These are phyloP conservation scores for Schizotus pectinicornis DNA, from an alignment of 2,888 invertebrate genomes.

Conservation along the genomic window DNA sequence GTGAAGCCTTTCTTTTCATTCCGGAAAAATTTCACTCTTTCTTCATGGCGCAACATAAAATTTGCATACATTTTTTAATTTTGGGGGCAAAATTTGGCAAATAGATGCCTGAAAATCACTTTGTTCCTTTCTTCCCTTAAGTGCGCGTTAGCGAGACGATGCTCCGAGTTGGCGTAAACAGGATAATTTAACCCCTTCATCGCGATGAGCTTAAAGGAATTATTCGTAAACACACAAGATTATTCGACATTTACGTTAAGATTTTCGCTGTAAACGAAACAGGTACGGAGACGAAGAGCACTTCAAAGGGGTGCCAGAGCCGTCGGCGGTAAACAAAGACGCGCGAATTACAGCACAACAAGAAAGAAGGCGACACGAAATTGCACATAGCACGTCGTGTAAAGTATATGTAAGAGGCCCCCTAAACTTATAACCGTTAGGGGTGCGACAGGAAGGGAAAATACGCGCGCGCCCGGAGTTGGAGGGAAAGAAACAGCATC, in stretches of 20 bases:
- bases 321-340: constrained; percentile 33
- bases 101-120: no score
- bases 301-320: constrained; percentile 37
- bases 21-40: no score
- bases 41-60: no score
- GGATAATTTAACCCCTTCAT: constrained; percentile 20
- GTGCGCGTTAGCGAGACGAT: not conserved
- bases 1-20: no score
- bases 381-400: constrained; percentile 35
- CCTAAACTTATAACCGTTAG: constrained; percentile 42
- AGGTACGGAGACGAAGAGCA: constrained; percentile 41
- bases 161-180: constrained; percentile 2
- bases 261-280: constrained; percentile 37
- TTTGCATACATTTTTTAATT: no score
- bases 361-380: constrained; percentile 39
- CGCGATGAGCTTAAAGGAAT: constrained; percentile 32
- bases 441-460: constrained; percentile 41
- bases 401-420: constrained; percentile 35
- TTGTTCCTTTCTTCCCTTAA: not conserved
- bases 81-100: no score
- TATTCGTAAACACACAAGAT: constrained; percentile 43
- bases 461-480: constrained; percentile 25
- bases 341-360: constrained; percentile 35
- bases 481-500: constrained; percentile 40
- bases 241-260: constrained; percentile 39